Evolutionary conservation across 2,888 invertebrate genomes (phyloP).

Genomic region (Cantharis flavilabris): DNA sequence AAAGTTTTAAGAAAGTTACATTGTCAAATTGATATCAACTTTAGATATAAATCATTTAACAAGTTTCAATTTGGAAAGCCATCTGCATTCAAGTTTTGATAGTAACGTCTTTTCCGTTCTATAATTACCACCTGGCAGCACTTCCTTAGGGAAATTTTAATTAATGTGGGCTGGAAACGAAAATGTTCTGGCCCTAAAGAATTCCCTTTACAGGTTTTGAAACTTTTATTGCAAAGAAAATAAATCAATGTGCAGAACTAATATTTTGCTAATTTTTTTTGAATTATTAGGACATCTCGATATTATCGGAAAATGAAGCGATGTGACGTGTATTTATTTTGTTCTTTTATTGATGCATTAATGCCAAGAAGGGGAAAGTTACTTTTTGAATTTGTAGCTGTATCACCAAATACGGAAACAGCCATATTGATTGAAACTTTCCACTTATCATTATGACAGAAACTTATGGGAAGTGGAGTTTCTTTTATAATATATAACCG

Average conservation of each 20-base stretch:
- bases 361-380: constrained; percentile 19
- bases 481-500: constrained; percentile 12
- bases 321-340: constrained; percentile 8
- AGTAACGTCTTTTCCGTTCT: constrained; percentile 24
- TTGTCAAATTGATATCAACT: constrained; percentile 30
- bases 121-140: constrained; percentile 29
- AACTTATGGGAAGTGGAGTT: constrained; percentile 18
- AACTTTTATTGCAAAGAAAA: constrained; percentile 18
- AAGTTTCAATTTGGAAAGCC: constrained; percentile 28
- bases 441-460: constrained; percentile 26
- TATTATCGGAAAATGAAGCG: constrained; percentile 5
- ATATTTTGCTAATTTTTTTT: not conserved
- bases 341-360: constrained; percentile 16
- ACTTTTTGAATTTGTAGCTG: constrained; percentile 23
- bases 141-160: constrained; percentile 28
- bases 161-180: constrained; percentile 15
- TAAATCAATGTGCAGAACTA: constrained; percentile 7
- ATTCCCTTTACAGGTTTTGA: constrained; percentile 11
- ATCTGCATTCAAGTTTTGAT: constrained; percentile 22
- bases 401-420: constrained; percentile 16
- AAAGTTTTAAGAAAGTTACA: constrained; percentile 21
- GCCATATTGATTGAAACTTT: constrained; percentile 26
- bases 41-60: constrained; percentile 26
- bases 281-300: not conserved
- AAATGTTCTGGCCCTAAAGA: constrained; percentile 11